Evolutionary conservation across 1,140 invertebrate species (phyloP), one percentile per base, ranked within the genome.

Genomic region (Euwallacea fornicatus): DNA sequence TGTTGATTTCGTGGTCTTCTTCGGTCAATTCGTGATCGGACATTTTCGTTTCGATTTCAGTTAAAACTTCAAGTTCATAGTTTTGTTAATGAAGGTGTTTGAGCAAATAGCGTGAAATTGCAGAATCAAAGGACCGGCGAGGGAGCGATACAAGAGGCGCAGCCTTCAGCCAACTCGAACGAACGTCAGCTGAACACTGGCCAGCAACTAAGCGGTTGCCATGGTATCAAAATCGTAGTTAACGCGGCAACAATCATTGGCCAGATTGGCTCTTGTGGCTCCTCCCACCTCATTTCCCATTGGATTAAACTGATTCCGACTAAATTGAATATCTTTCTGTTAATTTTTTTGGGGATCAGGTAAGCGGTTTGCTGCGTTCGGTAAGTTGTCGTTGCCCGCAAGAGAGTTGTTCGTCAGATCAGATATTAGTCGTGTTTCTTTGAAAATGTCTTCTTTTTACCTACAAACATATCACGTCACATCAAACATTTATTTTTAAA

Each of bases 271-370:
- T 73, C 44, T 56, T 56, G 21, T 65, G 66, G 76, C 76, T 71
- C 73, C 79, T 70, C 80, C 80, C 68, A 70, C 56, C 66, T 72
- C 71, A 78, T 78, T 79, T 73, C 77, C 80, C 77, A 81, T 81
- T 80, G 80, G 80, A 77, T 79, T 78, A 81, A 79, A 81, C 77
- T 80, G 80, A 81, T 81, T 81, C 76, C 62, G 60, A 73, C 75
- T 76, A 81, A 81, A 81, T 81, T 81, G 80, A 81, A 78, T 81
- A 79, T 78, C 80, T 79, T 79, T 80, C 78, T 81, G 78, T 80
- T 81, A 78, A 78, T 76, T 81, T 80, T 80, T 81, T 77, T 76
- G 46, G 63, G 75, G 71, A 59, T 76, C 76, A 77, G 74, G 75
- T 74, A 75, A 79, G 76, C 73, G 76, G 76, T 77, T 77, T 73